A percentile compares a stretch with the other conserved stretches of the same genome.
Evolutionary conservation across 1,140 invertebrate species (phyloP).

Genomic region (Sarcophaga peregrina): DNA sequence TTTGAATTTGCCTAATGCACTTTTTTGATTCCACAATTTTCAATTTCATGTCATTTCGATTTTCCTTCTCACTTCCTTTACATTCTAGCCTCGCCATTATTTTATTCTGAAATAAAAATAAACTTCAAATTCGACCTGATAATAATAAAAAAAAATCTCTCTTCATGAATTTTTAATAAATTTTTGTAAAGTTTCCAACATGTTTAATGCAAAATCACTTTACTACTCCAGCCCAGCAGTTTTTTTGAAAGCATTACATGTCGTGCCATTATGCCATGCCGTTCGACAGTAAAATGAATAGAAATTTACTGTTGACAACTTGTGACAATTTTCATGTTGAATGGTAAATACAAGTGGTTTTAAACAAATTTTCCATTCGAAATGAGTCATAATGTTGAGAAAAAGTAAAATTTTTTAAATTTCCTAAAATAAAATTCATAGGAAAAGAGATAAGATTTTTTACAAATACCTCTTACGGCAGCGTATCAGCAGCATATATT

Average conservation of each 20-base stretch:
- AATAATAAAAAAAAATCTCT: too few species aligned
- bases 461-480: too few species aligned
- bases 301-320: neutral
- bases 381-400: neutral
- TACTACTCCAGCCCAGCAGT: neutral
- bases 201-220: neutral
- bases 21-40: neutral
- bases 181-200: neutral
- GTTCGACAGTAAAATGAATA: neutral
- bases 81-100: too few species aligned
- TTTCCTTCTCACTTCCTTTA: too few species aligned
- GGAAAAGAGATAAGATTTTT: too few species aligned
- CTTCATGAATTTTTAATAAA: neutral
- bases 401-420: neutral
- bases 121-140: too few species aligned
- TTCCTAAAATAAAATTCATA: too few species aligned
- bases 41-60: neutral
- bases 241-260: too few species aligned
- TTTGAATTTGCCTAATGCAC: neutral
- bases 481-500: too few species aligned
- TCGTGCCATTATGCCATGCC: too few species aligned
- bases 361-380: neutral
- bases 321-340: neutral
- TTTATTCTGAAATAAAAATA: neutral
- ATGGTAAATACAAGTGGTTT: neutral